Percentiles rank a stretch among this genome's conserved stretches.
Conservation (phyloP, 1,140 invertebrate species). For the Drosophila baimaii region DNA sequence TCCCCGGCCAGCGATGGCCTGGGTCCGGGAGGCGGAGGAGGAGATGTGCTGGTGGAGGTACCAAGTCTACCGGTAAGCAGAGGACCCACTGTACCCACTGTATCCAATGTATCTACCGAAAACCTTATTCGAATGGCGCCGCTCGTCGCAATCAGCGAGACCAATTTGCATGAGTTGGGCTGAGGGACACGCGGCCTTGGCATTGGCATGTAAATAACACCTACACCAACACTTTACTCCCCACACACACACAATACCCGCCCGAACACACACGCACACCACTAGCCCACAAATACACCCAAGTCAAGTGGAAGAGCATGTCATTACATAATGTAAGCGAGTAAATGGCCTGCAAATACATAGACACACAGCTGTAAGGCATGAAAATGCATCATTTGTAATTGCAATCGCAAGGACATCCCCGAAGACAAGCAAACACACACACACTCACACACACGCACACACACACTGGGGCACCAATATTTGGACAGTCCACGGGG, state of each 20-base stretch:
- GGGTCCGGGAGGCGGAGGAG: not conserved
- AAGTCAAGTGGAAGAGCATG: conserved; percentile 40
- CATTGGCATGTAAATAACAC: conserved; percentile 44
- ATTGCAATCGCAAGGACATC: conserved; percentile 37
- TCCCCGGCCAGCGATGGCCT: conserved; percentile 8
- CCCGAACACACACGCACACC: conserved; percentile 19
- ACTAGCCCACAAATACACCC: conserved; percentile 6
- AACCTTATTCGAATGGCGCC: conserved; percentile 72
- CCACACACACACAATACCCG: conserved; percentile 2
- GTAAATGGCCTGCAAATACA: conserved; percentile 41
- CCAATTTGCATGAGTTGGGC: conserved; percentile 69
- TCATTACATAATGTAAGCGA: conserved; percentile 53
- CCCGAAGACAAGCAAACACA: conserved; percentile 36
- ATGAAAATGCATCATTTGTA: conserved; percentile 46
- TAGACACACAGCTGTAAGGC: conserved; percentile 29
- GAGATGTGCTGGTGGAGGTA: conserved; percentile 14
- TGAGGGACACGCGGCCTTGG: conserved; percentile 34
- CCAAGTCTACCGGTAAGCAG: conserved; percentile 75
- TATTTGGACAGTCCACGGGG: conserved; percentile 31
- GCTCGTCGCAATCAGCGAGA: conserved; percentile 76
- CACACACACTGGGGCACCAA: conserved; percentile 1
- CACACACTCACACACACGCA: conserved; percentile 12
- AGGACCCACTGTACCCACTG: conserved; percentile 30
- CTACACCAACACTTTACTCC: too few species aligned
- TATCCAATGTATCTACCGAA: conserved; percentile 18